Evolutionary conservation across 2,797 vertebrate genomes (phyloP).

Genomic region (Cirrhinus mrigala): DNA sequence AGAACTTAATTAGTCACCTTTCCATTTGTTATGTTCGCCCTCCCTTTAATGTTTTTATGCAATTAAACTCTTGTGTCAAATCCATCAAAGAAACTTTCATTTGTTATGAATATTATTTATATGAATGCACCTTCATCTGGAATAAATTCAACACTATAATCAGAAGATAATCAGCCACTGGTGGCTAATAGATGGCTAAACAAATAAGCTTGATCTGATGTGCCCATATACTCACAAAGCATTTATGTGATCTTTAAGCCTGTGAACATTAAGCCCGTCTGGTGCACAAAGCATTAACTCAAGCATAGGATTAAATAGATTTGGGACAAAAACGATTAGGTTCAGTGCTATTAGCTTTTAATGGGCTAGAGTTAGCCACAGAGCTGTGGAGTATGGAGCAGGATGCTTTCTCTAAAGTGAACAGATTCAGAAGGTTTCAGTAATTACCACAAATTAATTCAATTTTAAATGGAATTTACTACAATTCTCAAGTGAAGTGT

Average conservation of each 20-base stretch:
- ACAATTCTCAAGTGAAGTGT: slow-evolving; percentile 30
- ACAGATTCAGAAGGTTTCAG: slow-evolving; percentile 18
- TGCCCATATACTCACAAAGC: slow-evolving; percentile 17
- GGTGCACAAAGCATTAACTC: slow-evolving; percentile 50
- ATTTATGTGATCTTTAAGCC: slow-evolving; percentile 52
- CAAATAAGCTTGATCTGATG: slow-evolving; percentile 42
- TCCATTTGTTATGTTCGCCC: background rate
- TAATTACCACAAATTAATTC: slow-evolving; percentile 26
- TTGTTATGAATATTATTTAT: background rate
- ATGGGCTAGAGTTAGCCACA: slow-evolving; percentile 36
- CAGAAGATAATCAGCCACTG: slow-evolving; percentile 42
- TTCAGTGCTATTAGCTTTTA: slow-evolving; percentile 36
- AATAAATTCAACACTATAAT: slow-evolving; percentile 36
- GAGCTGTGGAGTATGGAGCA: slow-evolving; percentile 16
- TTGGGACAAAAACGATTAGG: slow-evolving; percentile 39
- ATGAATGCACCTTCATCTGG: slow-evolving; percentile 43
- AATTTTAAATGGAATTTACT: slow-evolving; percentile 27
- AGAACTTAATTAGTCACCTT: background rate
- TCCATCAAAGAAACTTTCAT: background rate
- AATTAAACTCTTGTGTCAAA: background rate
- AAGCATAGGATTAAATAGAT: slow-evolving; percentile 47
- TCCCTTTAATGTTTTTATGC: background rate
- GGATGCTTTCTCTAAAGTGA: background rate
- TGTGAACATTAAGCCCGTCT: slow-evolving; percentile 41
- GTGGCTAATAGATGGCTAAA: slow-evolving; percentile 55